Evolutionary conservation across 2,888 invertebrate genomes (phyloP), one percentile per base, ranked within the genome.

Genomic region (Flexamia atlantica): DNA sequence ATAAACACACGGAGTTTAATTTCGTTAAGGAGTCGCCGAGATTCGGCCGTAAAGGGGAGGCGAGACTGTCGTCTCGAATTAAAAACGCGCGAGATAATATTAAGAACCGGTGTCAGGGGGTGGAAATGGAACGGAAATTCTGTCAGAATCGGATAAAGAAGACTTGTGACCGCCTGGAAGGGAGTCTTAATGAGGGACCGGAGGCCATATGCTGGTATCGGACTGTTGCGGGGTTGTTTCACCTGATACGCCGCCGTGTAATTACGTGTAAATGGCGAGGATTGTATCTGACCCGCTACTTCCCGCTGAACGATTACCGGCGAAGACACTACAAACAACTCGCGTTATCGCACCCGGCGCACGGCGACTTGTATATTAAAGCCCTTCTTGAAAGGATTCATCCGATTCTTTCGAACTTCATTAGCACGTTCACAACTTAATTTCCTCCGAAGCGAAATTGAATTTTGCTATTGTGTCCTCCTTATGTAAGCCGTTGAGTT

Each of bases 1-100:
- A 91, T 91, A 91, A 91, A 91, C 91, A 91, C 90, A 90, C 90
- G 90, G 90, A 91, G 90, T 91, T 91, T 91, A 91, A 91, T 91
- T 91, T 91, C 90, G 90, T 91, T 90, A 90, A 76, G 83, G 76
- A 76, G 57, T 83, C 74, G 60, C 76, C 46, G 83, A 83, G 83
- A 83, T 83, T 76, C 64, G 64, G 60, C 83, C 83, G 60, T 83
- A 83, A 76, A 64, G 81, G 40, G 50, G 60, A 20, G 42, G 60
- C 60, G 64, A 80, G 81, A 70, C 36, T 50, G 74, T 36, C 28
- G 81, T 32, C 60, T 60, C n/a, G 83, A 76, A 83, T 83, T 83
- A 83, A 83, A 83, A 83, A 76, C 64, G 64, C 42, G 53, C 74
- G 76, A 83, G 83, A 83, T 83, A 83, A 76, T 83, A 83, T 76